These are phyloP conservation scores for Myotis brandtii DNA, from an alignment of 2,113 vertebrate species.

Conservation along the genomic window DNA sequence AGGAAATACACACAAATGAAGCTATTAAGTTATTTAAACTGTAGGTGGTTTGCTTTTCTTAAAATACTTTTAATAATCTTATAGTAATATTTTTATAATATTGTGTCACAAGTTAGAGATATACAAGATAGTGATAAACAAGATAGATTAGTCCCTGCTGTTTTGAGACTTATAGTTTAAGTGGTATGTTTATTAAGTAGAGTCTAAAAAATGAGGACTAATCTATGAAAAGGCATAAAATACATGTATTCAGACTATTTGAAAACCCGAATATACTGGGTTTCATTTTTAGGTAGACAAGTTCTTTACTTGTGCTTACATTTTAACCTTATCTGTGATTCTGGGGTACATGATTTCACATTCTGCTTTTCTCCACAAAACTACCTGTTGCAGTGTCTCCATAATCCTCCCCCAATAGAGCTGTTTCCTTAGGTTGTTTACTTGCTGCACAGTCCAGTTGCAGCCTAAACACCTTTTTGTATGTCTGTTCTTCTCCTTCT, in stretches of 20 bases:
- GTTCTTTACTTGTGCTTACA: not conserved
- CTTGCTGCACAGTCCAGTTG: not conserved
- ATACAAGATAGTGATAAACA: not conserved
- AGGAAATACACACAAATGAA: not conserved
- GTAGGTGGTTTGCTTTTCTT: not conserved
- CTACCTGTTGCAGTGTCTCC: rapidly evolving
- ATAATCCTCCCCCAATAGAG: not conserved
- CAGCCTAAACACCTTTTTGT: not conserved
- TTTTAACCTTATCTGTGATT: not conserved
- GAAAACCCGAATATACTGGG: not conserved
- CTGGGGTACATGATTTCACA: rapidly evolving
- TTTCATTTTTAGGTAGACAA: not conserved
- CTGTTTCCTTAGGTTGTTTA: not conserved
- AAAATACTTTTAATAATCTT: not conserved
- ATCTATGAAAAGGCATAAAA: not conserved
- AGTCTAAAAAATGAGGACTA: not conserved
- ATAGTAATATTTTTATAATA: not conserved
- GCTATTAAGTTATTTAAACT: not conserved
- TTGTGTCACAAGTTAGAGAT: not conserved
- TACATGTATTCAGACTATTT: not conserved
- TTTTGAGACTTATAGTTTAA: not conserved
- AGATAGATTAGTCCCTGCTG: not conserved
- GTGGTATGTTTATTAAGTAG: not conserved
- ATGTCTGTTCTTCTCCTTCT: slow-evolving; percentile 7
- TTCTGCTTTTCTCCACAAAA: not conserved